Evolutionary conservation across 2,888 invertebrate species (phyloP), one percentile per base, ranked within the genome.

Genomic region (Ennomos quercinarius): DNA sequence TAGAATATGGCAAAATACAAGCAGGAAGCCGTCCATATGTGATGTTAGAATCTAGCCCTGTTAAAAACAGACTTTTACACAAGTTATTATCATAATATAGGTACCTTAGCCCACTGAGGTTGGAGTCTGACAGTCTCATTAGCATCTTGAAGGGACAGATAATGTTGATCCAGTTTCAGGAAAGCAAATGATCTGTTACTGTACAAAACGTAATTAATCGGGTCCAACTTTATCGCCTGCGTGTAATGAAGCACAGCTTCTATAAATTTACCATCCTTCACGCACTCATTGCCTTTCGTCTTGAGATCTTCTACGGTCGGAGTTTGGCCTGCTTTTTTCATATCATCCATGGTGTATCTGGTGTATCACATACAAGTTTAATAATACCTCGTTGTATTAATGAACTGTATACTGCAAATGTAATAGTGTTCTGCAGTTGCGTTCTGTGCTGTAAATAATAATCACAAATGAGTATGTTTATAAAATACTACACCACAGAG

Each of bases 101-200:
- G 50, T 89, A 95, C 96, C 94, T 97, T 97, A 8, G 96, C 95
- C 96, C 97, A 97, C 46, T 94, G 93, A 12, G 96, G 96, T 79
- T 95, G 95, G 54, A 97, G 80, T 77, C 93, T 92, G 53, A 97
- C 96, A 3, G 95, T 95, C 83, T 95, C 95, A 74, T 95, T 93
- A 2, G 97, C 97, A 93, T 97, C 97, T 81, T 96, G 94, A 71
- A 96, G 87, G 0, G 97, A 95, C 68, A 95, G 93, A 83, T 95
- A 96, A 84, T 95, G 96, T 79, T 96, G 96, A 72, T 96, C 94
- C 68, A 96, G 86, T 84, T 96, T 96, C 38, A 97, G 87, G 84
- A 96, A 97, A 10, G 96, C 96, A 76, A 95, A 94, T 6, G 97
- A 97, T 76, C 97, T 93, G 83, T 97, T 97, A 77, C 97, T 97